These are phyloP conservation scores for Cepaea nemoralis DNA, from an alignment of 1,140 invertebrate genomes.

Conservation along the genomic window DNA sequence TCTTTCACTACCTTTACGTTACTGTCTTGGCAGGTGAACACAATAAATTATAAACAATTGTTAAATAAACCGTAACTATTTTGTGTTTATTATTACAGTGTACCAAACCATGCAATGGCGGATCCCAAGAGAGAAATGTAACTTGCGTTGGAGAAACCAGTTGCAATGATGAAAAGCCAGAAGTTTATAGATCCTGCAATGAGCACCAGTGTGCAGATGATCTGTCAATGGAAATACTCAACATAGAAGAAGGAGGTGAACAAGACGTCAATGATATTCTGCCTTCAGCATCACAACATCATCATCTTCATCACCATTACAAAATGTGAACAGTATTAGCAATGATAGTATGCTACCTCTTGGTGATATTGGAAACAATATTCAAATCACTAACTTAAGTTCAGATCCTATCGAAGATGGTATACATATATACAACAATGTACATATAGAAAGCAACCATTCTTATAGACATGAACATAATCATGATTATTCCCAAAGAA, in stretches of 20 bases:
- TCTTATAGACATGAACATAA: neutral
- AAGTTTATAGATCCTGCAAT: constrained; percentile 49
- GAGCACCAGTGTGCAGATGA: constrained; percentile 16
- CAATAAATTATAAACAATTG: too few species aligned
- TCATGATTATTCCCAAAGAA: neutral
- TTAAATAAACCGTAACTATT: too few species aligned
- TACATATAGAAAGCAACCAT: neutral
- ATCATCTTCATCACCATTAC: neutral
- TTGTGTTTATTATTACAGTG: constrained; percentile 58
- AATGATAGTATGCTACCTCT: neutral
- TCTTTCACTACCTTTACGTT: too few species aligned
- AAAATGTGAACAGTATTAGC: constrained; percentile 3
- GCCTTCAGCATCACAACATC: neutral
- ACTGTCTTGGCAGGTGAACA: too few species aligned
- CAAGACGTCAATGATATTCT: neutral
- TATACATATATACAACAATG: neutral
- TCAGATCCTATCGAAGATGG: neutral
- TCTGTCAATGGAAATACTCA: neutral
- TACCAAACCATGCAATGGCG: constrained; percentile 61
- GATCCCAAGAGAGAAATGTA: constrained; percentile 63
- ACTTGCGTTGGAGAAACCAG: constrained; percentile 48
- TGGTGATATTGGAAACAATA: neutral
- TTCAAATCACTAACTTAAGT: neutral
- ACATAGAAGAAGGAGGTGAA: constrained; percentile 9
- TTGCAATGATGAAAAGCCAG: constrained; percentile 56